Evolutionary conservation across 2,113 vertebrate genomes (phyloP).

Genomic region (Otolemur garnettii): DNA sequence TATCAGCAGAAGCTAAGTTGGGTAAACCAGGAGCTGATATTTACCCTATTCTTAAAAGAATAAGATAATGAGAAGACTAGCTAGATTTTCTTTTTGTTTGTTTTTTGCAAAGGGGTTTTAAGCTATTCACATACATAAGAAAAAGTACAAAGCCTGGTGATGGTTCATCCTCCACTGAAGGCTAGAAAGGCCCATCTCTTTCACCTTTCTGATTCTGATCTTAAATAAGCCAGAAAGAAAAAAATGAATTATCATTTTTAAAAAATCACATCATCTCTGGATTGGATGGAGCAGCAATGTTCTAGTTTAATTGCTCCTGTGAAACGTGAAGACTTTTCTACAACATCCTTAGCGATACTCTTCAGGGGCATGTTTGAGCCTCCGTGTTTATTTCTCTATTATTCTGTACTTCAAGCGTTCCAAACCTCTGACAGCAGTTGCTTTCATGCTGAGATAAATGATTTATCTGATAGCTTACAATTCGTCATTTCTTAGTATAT

Average conservation of each 20-base stretch:
- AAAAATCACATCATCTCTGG: background rate
- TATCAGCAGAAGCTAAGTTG: background rate
- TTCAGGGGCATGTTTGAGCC: background rate
- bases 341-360: background rate
- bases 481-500: background rate
- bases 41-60: conserved; percentile 38
- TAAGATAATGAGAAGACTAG: background rate
- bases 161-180: background rate
- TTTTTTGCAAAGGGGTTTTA: background rate
- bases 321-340: background rate
- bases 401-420: background rate
- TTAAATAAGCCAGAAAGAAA: background rate
- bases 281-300: background rate
- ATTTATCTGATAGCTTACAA: conserved; percentile 31
- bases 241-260: background rate
- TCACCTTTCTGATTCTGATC: background rate
- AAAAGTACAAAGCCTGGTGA: background rate
- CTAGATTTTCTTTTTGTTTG: too few relatives aligned
- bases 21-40: background rate
- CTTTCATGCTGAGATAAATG: background rate
- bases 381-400: background rate
- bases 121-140: background rate
- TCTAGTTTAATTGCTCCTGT: background rate
- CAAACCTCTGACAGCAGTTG: background rate
- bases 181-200: fast-evolving